phyloP scores from a whole-genome alignment of 1,140 invertebrate genomes.

The Tetragonula clypearis region DNA sequence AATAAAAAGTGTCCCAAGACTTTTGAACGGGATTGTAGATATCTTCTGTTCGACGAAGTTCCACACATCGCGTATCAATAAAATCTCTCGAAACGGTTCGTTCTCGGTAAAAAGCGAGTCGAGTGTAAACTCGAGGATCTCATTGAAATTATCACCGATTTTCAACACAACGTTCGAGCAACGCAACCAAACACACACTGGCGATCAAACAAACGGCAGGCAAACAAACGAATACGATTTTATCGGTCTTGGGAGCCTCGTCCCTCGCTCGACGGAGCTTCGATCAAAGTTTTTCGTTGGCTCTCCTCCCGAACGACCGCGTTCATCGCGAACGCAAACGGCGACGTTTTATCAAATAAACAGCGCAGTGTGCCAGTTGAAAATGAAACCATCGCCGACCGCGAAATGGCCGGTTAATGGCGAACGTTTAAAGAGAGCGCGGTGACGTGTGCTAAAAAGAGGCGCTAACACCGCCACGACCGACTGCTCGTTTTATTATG shows the following conservation, averaged over 20 bases:
- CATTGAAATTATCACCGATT: neutral
- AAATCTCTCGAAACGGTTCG: neutral
- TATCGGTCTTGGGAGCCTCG: too few relatives aligned
- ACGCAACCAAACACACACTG: neutral
- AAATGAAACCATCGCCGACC: neutral
- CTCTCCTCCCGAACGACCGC: neutral
- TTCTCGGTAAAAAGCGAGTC: neutral
- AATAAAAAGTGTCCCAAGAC: too few relatives aligned
- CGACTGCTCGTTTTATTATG: slow-evolving; percentile 49
- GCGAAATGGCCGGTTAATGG: neutral
- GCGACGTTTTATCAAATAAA: slow-evolving; percentile 8
- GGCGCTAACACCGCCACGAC: slow-evolving; percentile 18
- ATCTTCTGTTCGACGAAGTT: neutral
- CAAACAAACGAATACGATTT: neutral
- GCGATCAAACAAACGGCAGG: neutral
- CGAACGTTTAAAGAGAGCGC: slow-evolving; percentile 14
- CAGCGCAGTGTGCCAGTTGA: neutral
- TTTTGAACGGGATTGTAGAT: too few relatives aligned
- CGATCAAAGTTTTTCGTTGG: neutral
- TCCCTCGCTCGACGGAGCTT: neutral
- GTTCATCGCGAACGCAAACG: neutral
- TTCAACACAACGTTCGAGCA: neutral
- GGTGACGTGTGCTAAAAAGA: slow-evolving; percentile 17
- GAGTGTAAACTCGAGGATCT: neutral
- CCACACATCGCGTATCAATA: too few relatives aligned